These are phyloP conservation scores for Anser brachyrhynchus DNA, from an alignment of 2,113 vertebrate species.

Conservation along the genomic window DNA sequence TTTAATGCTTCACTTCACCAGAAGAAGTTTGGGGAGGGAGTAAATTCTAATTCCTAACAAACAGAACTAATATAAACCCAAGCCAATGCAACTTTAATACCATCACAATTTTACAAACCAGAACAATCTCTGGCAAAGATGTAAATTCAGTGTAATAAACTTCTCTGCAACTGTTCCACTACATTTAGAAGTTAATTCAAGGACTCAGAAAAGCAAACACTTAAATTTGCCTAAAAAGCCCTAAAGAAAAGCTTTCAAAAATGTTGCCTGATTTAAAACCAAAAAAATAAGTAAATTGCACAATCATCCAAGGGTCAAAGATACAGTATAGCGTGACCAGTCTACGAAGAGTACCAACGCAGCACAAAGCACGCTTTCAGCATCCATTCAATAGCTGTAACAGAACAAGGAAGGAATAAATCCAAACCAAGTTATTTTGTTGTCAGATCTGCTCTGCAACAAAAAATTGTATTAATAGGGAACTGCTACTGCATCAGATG, in stretches of 20 bases:
- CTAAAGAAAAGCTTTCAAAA: not conserved
- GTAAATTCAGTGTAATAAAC: not conserved
- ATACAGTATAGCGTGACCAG: not conserved
- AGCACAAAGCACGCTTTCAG: not conserved
- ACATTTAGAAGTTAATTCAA: not conserved
- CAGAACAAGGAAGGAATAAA: not conserved
- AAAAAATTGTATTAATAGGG: not conserved
- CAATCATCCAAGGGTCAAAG: not conserved
- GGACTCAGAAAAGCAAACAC: not conserved
- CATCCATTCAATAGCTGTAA: not conserved
- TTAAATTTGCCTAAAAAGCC: not conserved
- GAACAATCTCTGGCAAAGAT: not conserved
- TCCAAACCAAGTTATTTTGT: not conserved
- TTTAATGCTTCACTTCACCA: not conserved
- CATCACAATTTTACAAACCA: not conserved
- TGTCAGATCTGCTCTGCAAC: rapidly evolving
- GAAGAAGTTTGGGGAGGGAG: not conserved
- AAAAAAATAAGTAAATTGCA: not conserved
- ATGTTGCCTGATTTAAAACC: not conserved
- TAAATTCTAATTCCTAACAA: not conserved
- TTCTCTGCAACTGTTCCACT: not conserved
- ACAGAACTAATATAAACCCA: not conserved
- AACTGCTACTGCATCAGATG: not conserved
- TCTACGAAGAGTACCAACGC: not conserved
- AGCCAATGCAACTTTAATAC: not conserved